These are phyloP conservation scores for Megastigmus dorsalis DNA, from an alignment of 2,888 invertebrate genomes.

Conservation along the genomic window DNA sequence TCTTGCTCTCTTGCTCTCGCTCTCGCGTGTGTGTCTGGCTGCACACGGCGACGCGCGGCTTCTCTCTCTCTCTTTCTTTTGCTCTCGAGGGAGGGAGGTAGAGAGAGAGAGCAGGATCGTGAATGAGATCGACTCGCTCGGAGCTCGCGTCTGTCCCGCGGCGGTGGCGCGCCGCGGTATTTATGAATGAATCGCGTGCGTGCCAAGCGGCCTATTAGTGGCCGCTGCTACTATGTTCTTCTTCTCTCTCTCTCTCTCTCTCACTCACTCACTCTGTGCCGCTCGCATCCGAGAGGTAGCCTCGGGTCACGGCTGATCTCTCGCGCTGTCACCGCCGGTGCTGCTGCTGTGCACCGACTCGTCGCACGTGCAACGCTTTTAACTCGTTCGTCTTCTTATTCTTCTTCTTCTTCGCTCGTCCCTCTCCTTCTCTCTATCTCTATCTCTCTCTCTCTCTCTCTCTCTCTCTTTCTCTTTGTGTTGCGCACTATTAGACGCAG, in stretches of 20 bases:
- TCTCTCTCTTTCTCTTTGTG: not conserved
- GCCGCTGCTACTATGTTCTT: slow-evolving; percentile 36
- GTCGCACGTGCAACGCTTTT: no score
- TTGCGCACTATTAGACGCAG: not conserved
- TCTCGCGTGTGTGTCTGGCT: not conserved
- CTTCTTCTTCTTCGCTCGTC: slow-evolving; percentile 1
- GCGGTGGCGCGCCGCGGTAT: no score
- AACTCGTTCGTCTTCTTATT: slow-evolving; percentile 14
- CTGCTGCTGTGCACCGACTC: no score
- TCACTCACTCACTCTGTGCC: not conserved
- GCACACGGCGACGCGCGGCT: no score
- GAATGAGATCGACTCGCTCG: slow-evolving; percentile 35
- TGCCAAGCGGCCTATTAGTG: slow-evolving; percentile 64
- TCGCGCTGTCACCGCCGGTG: no score
- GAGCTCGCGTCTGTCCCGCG: no score
- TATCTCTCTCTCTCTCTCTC: not conserved
- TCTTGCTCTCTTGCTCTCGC: not conserved
- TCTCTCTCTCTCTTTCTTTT: no score
- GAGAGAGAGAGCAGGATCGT: no score
- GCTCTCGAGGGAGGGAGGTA: no score
- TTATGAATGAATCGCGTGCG: slow-evolving; percentile 72
- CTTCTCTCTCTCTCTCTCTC: slow-evolving; percentile 6
- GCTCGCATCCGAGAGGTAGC: no score
- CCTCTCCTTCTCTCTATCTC: not conserved
- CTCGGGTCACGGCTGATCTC: no score